Evolutionary conservation across 23 tunicate genomes (phyloP), one percentile per base, ranked within the genome.

Genomic region (Corella eumyota): DNA sequence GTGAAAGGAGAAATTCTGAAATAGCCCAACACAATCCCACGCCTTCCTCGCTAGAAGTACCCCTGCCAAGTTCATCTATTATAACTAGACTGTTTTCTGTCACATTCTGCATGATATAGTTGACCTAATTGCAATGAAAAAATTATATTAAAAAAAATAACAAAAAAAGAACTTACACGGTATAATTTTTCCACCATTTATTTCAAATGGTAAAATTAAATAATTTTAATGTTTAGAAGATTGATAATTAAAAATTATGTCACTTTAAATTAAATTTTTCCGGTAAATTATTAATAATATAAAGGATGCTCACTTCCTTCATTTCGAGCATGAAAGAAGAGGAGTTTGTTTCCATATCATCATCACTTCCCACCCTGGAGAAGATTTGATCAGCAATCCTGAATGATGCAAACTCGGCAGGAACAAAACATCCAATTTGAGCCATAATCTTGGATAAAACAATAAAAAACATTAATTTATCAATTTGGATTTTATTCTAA

Each of bases 11-110:
- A 64, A 69, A 76, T 48, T 85, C 94, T 2, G 94, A 69, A 24
- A 85, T 75, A 3, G 94, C 78, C 94, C 94, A 85, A 58, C 94
- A 85, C 20, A 85, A 27, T 17, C 94, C 94, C n/a, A 85, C 83
- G 24, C 83, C 94, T 69, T 85, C 94, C 51, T 85, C 83, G 19
- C 72, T 81, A 0, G 84, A 76, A 28, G 94, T 85, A n/a, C 94
- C 94, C 20, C 94, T 64, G 9, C 94, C 94, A 34, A 85, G 58
- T 60, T 85, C 94, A 44, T 85, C 94, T 26, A 85, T 85, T 11
- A 85, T 76, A 29, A 85, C 73, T 49, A 85, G 56, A 61, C 77
- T 60, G 58, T 65, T 81, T 45, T 66, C 69, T 2, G 71, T 62
- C 26, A 85, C 75, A 58, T 85, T 85, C 54, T 85, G 94, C 27